These are phyloP conservation scores for Papio anubis DNA, from an alignment of 2,113 vertebrate genomes.

Conservation along the genomic window DNA sequence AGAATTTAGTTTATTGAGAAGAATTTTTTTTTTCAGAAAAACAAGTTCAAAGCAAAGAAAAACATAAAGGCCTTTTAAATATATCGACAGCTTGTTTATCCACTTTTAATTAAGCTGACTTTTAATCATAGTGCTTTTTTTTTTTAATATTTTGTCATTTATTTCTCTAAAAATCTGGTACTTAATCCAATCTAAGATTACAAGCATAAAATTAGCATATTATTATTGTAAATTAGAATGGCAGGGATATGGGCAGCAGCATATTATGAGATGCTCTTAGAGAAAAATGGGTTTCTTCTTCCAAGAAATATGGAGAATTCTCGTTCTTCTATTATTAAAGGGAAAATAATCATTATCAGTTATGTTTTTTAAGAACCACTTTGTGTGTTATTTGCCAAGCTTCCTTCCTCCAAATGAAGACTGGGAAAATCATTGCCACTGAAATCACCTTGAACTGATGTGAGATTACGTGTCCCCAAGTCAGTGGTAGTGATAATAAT, in stretches of 20 bases:
- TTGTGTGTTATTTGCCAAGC: background rate
- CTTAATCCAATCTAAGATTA: constrained; percentile 21
- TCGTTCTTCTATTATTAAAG: constrained; percentile 17
- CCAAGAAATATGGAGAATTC: constrained; percentile 31
- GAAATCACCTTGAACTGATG: background rate
- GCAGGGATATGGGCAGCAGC: background rate
- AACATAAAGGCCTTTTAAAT: no score
- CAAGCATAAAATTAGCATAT: constrained; percentile 51
- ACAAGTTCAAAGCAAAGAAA: no score
- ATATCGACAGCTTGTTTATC: no score
- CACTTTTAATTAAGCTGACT: no score
- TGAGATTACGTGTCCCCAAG: background rate
- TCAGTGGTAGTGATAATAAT: background rate
- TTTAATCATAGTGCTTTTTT: no score
- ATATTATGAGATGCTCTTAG: background rate
- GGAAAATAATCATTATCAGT: constrained; percentile 3
- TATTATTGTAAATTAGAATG: constrained; percentile 58
- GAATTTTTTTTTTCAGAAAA: no score
- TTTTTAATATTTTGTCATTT: constrained; percentile 2
- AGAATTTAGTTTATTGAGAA: no score
- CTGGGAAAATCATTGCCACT: background rate
- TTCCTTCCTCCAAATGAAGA: background rate
- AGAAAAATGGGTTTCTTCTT: constrained; percentile 43
- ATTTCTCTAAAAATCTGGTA: constrained; percentile 40
- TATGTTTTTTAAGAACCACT: background rate